Conservation (phyloP, 2,888 invertebrate genomes). For the Drosophila quinaria region DNA sequence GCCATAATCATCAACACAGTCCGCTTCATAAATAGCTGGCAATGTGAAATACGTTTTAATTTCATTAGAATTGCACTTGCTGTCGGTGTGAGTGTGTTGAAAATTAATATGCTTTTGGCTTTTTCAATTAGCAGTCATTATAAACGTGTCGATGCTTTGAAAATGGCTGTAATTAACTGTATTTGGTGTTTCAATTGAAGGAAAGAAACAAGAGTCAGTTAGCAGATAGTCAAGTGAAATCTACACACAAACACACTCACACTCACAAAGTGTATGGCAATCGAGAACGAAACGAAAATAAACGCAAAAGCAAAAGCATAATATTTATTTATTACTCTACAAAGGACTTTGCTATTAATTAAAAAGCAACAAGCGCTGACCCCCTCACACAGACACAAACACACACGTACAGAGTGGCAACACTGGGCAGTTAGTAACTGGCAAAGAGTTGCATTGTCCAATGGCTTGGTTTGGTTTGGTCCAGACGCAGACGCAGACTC, state of each 20-base stretch:
- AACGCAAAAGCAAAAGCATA: slow-evolving; percentile 82
- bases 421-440: slow-evolving; percentile 37
- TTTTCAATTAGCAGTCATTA: slow-evolving; percentile 67
- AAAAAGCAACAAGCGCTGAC: slow-evolving; percentile 83
- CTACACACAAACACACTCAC: slow-evolving; percentile 3
- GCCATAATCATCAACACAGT: slow-evolving; percentile 11
- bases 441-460: slow-evolving; percentile 62
- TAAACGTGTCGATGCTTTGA: slow-evolving; percentile 26
- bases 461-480: slow-evolving; percentile 25
- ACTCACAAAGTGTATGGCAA: slow-evolving; percentile 44
- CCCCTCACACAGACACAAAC: slow-evolving; percentile 19
- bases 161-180: slow-evolving; percentile 35
- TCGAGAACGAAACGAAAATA: slow-evolving; percentile 60
- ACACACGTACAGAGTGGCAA: slow-evolving; percentile 20
- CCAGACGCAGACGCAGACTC: slow-evolving; percentile 51
- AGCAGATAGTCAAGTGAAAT: slow-evolving; percentile 38
- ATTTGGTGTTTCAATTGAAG: slow-evolving; percentile 17
- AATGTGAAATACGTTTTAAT: slow-evolving; percentile 35
- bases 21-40: slow-evolving; percentile 20
- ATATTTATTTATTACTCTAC: slow-evolving; percentile 85
- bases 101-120: slow-evolving; percentile 48
- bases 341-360: slow-evolving; percentile 85
- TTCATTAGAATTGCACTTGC: slow-evolving; percentile 27
- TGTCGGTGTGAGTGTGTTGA: slow-evolving; percentile 2
- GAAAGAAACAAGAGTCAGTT: slow-evolving; percentile 16